Evolutionary conservation across 2,797 vertebrate species (phyloP).

Genomic region (Enteromius thamalakanensis): DNA sequence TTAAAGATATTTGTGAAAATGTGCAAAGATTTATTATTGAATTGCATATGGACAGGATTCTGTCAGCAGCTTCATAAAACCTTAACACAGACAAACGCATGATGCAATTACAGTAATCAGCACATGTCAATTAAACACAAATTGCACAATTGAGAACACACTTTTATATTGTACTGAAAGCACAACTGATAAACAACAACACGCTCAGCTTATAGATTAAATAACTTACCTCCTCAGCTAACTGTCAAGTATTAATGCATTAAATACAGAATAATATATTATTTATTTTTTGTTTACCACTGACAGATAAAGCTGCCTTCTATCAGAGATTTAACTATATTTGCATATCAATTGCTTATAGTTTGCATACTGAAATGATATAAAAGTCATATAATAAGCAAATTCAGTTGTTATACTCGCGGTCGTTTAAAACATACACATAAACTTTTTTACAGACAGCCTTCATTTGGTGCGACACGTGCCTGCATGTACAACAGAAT

Average conservation of each 20-base stretch:
- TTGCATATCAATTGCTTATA: not conserved
- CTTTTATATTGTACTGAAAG: not conserved
- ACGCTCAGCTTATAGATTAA: not conserved
- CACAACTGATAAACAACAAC: not conserved
- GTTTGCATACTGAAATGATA: not conserved
- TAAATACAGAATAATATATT: not conserved
- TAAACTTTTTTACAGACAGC: conserved; percentile 7
- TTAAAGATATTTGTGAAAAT: conserved; percentile 36
- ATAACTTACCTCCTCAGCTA: not conserved
- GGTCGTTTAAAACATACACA: not conserved
- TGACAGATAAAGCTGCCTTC: not conserved
- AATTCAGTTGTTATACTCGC: not conserved
- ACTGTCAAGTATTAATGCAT: not conserved
- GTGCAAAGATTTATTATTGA: conserved; percentile 41
- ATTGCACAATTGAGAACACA: not conserved
- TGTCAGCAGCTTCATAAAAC: conserved; percentile 10
- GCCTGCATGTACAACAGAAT: conserved; percentile 43
- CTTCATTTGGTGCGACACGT: not conserved
- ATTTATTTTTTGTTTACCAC: not conserved
- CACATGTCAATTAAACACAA: conserved; percentile 4
- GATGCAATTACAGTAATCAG: conserved; percentile 24
- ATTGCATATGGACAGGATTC: conserved; percentile 12
- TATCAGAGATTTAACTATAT: not conserved
- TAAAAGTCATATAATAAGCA: not conserved
- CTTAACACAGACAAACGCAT: conserved; percentile 9